Evolutionary conservation across 2,888 invertebrate species (phyloP), one percentile per base, ranked within the genome.

Genomic region (Caenorhabditis sp.): DNA sequence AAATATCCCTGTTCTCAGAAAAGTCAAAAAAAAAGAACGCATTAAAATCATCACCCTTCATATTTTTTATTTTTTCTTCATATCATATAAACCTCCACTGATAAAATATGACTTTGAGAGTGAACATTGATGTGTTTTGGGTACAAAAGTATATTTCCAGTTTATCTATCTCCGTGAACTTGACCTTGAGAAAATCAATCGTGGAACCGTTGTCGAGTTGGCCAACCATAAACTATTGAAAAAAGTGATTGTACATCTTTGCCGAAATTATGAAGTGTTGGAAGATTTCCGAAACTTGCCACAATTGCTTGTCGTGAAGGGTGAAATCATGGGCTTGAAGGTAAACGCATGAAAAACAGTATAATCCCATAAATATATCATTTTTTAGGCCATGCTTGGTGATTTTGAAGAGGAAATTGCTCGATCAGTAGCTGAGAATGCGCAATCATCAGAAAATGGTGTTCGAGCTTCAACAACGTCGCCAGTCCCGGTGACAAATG

Each of bases 111-210:
- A n/a, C n/a, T n/a, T n/a, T n/a, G n/a, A n/a, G n/a, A n/a, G n/a
- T n/a, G n/a, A n/a, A n/a, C n/a, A n/a, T n/a, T n/a, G n/a, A n/a
- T 25, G 8, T n/a, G 23, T 8, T 36, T 36, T 36, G 36, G 10
- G 36, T 36, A 36, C 36, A 36, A 36, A 36, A 36, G 10, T 36
- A 52, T 63, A 17, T 38, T 71, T 85, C 60, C 65, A 88, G 86
- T 88, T 88, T 70, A 82, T 88, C 60, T 88, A 88, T 65, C 68
- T 88, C 27, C 85, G 88, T 52, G 87, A 88, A 68, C 70, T 88
- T 60, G 87, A 88, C 67, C 68, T 88, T 38, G 87, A 88, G 62
- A 83, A 83, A 67, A 84, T 87, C 70, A 87, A 88, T 72, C 59
- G 86, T 43, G 85, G 76, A 20, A 87, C 87, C 26, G 87, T 87